Evolutionary conservation across 2,888 invertebrate species (phyloP).

Genomic region (Galerucella calmariensis): DNA sequence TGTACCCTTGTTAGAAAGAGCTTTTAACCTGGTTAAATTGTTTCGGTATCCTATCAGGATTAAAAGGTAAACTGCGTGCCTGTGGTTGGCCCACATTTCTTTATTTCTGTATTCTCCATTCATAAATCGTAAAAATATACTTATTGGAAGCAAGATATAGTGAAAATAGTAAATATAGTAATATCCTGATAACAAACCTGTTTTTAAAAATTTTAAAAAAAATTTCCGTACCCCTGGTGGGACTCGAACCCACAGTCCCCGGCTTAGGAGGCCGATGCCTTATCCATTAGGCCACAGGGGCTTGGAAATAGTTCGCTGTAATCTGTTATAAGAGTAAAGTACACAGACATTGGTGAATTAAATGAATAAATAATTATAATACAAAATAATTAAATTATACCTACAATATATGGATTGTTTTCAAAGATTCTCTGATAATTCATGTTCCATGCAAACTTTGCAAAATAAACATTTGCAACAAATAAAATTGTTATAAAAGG

Average conservation of each 20-base stretch:
- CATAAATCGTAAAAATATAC: too few relatives aligned
- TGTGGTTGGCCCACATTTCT: too few relatives aligned
- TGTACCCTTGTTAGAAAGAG: too few relatives aligned
- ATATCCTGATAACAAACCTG: not conserved
- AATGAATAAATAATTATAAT: not conserved
- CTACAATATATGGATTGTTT: not conserved
- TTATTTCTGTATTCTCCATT: too few relatives aligned
- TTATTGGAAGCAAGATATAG: too few relatives aligned
- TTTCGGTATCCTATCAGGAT: too few relatives aligned
- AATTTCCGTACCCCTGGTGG: conserved; percentile 78
- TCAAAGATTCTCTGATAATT: not conserved
- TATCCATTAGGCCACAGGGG: conserved; percentile 88
- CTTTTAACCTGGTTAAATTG: too few relatives aligned
- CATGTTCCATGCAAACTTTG: not conserved
- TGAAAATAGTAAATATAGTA: too few relatives aligned
- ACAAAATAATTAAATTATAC: not conserved
- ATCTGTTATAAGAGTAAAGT: not conserved
- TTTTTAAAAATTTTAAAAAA: conserved; percentile 27
- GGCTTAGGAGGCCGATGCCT: conserved; percentile 88
- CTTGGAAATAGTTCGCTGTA: conserved; percentile 52
- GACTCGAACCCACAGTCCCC: conserved; percentile 88
- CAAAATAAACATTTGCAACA: not conserved
- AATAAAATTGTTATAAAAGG: not conserved
- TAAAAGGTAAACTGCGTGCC: too few relatives aligned
- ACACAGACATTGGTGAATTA: too few relatives aligned